Evolutionary conservation across 2,888 invertebrate species (phyloP).

Genomic region (Pelosia muscerda): DNA sequence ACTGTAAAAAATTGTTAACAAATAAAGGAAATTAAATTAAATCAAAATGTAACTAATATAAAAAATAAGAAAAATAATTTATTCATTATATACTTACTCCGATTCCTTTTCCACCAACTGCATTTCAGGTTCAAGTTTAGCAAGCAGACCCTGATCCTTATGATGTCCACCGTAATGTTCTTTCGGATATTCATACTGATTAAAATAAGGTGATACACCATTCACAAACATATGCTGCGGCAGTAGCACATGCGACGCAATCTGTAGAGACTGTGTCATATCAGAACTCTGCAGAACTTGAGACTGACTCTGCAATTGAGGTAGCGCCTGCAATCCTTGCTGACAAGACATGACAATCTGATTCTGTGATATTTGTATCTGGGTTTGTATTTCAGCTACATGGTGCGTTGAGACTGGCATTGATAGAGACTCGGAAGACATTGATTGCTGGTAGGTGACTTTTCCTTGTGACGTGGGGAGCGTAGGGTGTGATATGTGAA

Average conservation of each 20-base stretch:
- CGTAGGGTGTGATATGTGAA: conserved; percentile 71
- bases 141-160: conserved; percentile 67
- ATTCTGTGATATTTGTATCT: conserved; percentile 69
- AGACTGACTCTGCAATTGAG: conserved; percentile 58
- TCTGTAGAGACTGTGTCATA: conserved; percentile 69
- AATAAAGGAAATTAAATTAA: too few relatives aligned
- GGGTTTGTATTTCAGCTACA: conserved; percentile 59
- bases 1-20: too few relatives aligned
- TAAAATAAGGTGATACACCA: conserved; percentile 69
- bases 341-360: conserved; percentile 78
- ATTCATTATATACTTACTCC: conserved; percentile 70
- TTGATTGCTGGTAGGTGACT: conserved; percentile 72
- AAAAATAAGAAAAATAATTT: too few relatives aligned
- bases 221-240: conserved; percentile 75
- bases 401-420: conserved; percentile 66
- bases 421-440: conserved; percentile 69
- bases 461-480: conserved; percentile 70
- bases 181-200: conserved; percentile 73
- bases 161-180: conserved; percentile 58
- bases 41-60: too few relatives aligned
- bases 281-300: conserved; percentile 66
- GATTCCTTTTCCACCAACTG: conserved; percentile 56
- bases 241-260: conserved; percentile 74
- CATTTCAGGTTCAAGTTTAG: conserved; percentile 68
- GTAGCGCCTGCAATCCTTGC: conserved; percentile 70